Evolutionary conservation across 2,797 vertebrate genomes (phyloP).

Genomic region (Odontamblyopus lacepedii): DNA sequence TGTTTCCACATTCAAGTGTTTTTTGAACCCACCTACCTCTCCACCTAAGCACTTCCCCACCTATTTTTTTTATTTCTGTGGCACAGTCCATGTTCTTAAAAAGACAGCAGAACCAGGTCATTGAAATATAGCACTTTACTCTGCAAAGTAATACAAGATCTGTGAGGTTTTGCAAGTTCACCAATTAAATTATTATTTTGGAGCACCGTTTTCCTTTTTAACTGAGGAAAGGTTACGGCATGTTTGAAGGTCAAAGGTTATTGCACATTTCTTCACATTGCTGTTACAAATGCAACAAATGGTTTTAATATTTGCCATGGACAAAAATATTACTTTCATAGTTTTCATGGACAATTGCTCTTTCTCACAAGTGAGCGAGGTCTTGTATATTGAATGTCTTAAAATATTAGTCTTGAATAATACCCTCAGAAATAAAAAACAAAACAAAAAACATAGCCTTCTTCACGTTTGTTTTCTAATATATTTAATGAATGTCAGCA

Average conservation of each 20-base stretch:
- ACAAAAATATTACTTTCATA: slow-evolving; percentile 57
- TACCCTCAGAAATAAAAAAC: slow-evolving; percentile 70
- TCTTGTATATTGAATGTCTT: slow-evolving; percentile 77
- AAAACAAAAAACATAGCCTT: slow-evolving; percentile 56
- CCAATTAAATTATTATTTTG: slow-evolving; percentile 31
- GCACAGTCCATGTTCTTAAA: slow-evolving; percentile 70
- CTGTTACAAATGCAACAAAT: slow-evolving; percentile 70
- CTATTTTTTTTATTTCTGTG: slow-evolving; percentile 51
- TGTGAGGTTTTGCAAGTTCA: slow-evolving; percentile 48
- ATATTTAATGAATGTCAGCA: slow-evolving; percentile 83
- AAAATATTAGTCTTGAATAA: slow-evolving; percentile 76
- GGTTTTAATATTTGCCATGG: slow-evolving; percentile 66
- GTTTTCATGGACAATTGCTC: slow-evolving; percentile 63
- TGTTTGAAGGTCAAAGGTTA: slow-evolving; percentile 60
- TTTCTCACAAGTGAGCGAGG: slow-evolving; percentile 55
- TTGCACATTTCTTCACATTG: slow-evolving; percentile 60
- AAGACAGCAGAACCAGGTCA: slow-evolving; percentile 49
- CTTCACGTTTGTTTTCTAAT: slow-evolving; percentile 83
- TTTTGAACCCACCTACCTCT: slow-evolving; percentile 77
- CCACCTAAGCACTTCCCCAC: slow-evolving; percentile 69
- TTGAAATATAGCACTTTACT: slow-evolving; percentile 71
- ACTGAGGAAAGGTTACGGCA: slow-evolving; percentile 30
- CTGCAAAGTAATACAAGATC: slow-evolving; percentile 57
- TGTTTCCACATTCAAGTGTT: slow-evolving; percentile 68
- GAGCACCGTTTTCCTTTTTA: slow-evolving; percentile 42